A percentile compares a stretch with the other conserved stretches of the same genome.
phyloP scores from a whole-genome alignment of 1,140 invertebrate genomes.

The Nymphalis io region DNA sequence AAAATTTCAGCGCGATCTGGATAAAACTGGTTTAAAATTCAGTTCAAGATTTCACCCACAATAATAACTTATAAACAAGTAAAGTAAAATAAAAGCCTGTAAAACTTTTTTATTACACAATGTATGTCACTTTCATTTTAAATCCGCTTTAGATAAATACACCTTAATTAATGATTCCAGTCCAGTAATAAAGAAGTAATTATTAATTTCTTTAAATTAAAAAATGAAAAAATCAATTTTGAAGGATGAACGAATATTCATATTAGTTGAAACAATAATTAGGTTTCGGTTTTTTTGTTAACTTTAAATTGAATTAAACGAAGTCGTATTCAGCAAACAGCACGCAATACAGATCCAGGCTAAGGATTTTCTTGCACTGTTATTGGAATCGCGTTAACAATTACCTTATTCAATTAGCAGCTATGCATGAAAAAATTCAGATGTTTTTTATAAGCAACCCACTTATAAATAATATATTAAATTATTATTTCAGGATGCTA shows the following conservation, averaged over 20 bases:
- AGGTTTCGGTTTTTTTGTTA: background rate
- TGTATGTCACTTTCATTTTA: too few relatives aligned
- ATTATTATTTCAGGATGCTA: background rate
- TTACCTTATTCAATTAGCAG: slow-evolving; percentile 2
- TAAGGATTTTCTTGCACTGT: slow-evolving; percentile 21
- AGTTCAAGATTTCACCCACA: too few relatives aligned
- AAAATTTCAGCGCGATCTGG: too few relatives aligned
- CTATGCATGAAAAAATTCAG: slow-evolving; percentile 14
- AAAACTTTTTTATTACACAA: too few relatives aligned
- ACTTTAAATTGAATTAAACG: background rate
- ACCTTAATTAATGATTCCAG: too few relatives aligned
- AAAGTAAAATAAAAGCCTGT: too few relatives aligned
- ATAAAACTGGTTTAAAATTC: too few relatives aligned
- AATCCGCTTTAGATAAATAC: too few relatives aligned
- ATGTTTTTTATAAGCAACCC: background rate
- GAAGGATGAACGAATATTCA: background rate
- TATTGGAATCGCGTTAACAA: slow-evolving; percentile 24
- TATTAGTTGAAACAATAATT: background rate
- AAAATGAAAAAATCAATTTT: too few relatives aligned
- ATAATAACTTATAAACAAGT: too few relatives aligned
- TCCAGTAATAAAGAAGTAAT: too few relatives aligned
- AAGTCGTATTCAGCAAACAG: background rate
- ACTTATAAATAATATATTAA: background rate
- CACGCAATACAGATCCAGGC: slow-evolving; percentile 20
- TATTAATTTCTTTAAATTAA: too few relatives aligned